A percentile compares a stretch with the other conserved stretches of the same genome.
Conservation (phyloP, 2,888 invertebrate genomes). For the Lycophotia porphyrea region DNA sequence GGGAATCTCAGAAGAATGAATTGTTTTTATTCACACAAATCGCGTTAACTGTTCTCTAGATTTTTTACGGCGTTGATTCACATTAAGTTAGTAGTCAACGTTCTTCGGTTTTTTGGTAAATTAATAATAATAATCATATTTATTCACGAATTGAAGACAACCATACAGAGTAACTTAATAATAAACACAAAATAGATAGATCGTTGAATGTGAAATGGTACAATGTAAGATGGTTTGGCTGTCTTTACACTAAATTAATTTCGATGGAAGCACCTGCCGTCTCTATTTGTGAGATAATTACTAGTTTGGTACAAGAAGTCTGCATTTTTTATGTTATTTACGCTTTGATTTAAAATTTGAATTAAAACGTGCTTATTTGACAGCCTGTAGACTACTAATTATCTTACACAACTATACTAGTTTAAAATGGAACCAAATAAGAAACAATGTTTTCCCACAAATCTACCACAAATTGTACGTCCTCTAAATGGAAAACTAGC, state of each 20-base stretch:
- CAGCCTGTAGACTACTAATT: not conserved
- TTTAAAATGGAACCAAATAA: not conserved
- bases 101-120: constrained; percentile 35
- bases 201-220: no score
- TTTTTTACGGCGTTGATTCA: constrained; percentile 50
- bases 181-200: no score
- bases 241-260: constrained; percentile 38
- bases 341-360: not conserved
- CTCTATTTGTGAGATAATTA: constrained; percentile 33
- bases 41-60: constrained; percentile 58
- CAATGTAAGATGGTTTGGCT: no score
- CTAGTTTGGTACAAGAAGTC: not conserved
- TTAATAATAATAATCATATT: no score
- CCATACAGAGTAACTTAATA: no score
- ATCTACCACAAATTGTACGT: constrained; percentile 33
- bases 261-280: constrained; percentile 11
- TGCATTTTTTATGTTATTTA: constrained; percentile 13
- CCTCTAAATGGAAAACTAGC: constrained; percentile 26
- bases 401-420: no score
- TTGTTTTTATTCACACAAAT: constrained; percentile 61
- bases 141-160: no score
- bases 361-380: not conserved
- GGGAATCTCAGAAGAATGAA: constrained; percentile 59
- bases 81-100: constrained; percentile 25
- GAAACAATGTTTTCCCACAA: not conserved